Evolutionary conservation across 2,113 vertebrate species (phyloP).

Genomic region (Dicerorhinus sumatrensis): DNA sequence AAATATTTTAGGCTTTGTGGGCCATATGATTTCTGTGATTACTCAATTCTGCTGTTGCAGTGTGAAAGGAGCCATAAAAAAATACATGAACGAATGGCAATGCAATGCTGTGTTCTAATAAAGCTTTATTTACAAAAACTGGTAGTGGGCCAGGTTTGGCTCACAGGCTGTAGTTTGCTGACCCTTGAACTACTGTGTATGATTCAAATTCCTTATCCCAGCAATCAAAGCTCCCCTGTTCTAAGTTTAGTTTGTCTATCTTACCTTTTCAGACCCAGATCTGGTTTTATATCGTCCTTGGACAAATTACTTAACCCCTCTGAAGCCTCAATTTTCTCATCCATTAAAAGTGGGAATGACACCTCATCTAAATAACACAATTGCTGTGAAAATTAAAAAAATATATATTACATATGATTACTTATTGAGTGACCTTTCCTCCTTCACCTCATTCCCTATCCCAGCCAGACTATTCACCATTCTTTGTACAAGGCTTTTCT

Average conservation of each 20-base stretch:
- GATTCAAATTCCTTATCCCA: not conserved
- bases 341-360: not conserved
- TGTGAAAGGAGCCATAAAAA: not conserved
- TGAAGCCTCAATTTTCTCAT: not conserved
- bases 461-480: not conserved
- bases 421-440: not conserved
- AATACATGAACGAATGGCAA: not conserved
- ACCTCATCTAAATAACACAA: not conserved
- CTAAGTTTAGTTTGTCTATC: not conserved
- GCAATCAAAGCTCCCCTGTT: not conserved
- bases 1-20: not conserved
- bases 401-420: too few species aligned
- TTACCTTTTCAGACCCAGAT: conserved; percentile 25
- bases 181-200: not conserved
- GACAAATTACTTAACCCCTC: not conserved
- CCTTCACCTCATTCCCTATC: not conserved
- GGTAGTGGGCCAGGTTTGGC: not conserved
- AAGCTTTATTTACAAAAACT: not conserved
- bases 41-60: not conserved
- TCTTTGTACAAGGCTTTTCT: not conserved
- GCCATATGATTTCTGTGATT: not conserved
- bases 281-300: not conserved
- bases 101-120: not conserved
- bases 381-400: not conserved
- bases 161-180: not conserved